Evolutionary conservation across 2,888 invertebrate genomes (phyloP).

Genomic region (Colostygia pectinataria): DNA sequence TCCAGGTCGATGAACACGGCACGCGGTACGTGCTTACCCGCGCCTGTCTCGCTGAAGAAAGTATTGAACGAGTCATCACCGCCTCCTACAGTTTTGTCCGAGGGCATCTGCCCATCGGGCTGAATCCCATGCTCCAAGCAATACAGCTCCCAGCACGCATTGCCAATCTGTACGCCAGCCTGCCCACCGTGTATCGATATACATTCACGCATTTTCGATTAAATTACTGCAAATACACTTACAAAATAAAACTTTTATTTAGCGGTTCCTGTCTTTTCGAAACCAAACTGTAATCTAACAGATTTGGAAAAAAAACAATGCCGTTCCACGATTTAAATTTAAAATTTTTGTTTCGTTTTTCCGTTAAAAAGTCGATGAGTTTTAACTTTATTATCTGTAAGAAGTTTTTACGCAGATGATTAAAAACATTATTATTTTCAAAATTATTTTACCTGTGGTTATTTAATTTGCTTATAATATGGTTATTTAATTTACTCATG

Average conservation of each 20-base stretch:
- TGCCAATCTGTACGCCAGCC: conserved; percentile 92
- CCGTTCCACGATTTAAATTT: conserved; percentile 21
- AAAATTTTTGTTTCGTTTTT: no score
- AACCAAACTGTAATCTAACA: conserved; percentile 43
- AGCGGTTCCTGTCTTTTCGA: conserved; percentile 41
- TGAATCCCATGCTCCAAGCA: conserved; percentile 92
- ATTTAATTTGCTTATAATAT: no score
- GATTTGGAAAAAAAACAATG: conserved; percentile 33
- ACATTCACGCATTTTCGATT: conserved; percentile 70
- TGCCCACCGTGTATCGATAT: conserved; percentile 77
- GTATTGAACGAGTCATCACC: conserved; percentile 98
- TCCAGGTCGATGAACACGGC: conserved; percentile 97
- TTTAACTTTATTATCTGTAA: no score
- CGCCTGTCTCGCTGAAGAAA: conserved; percentile 96
- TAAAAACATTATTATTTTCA: no score
- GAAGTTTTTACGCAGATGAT: no score
- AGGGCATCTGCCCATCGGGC: conserved; percentile 93
- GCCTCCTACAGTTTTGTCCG: conserved; percentile 90
- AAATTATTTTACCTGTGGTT: no score
- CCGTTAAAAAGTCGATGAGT: no score
- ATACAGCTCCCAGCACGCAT: conserved; percentile 93
- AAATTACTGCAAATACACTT: conserved; percentile 45
- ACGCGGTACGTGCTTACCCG: conserved; percentile 97
- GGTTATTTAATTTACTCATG: no score
- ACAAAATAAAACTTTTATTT: conserved; percentile 53